Base-by-base conservation (phyloP, 2,888 invertebrate genomes). In the Pterostichus madidus region DNA sequence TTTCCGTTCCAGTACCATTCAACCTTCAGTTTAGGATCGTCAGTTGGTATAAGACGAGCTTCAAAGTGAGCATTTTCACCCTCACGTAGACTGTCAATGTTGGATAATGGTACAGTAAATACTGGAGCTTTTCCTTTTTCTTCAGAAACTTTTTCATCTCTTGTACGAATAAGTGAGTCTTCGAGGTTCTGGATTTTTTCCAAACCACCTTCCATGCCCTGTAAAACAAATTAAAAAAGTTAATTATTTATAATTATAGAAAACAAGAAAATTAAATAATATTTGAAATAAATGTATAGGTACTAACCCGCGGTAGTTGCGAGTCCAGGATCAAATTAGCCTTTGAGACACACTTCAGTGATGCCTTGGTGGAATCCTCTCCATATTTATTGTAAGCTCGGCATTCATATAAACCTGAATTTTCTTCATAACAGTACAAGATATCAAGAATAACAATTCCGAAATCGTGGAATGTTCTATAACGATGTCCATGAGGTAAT, bases 1-100 rank as follows among this genome's bases (percentile, higher is more conserved):
- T 97, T 96, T 84, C 97, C 97, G 88, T 98, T 97, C 95, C 96
- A 97, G 92, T 95, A 97, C 98, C 98, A 98, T 91, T 98, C 97
- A 84, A 97, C 95, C 91, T 95, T 96, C 39, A 98, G 91, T 87
- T 96, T 96, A 35, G 98, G 96, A 91, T 98, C 98, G 89, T 97
- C 97, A 0, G 96, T 96, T 15, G 98, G 98, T 80, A 94, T 96
- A 49, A 98, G 91, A 85, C 97, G 93, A 32, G 96, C 97, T 91
- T 97, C 97, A 88, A 96, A 97, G 91, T 98, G 98, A 80, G 96
- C 94, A 88, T 95, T 98, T 91, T 98, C 97, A 76, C 97, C 97
- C 91, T 98, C 98, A 61, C 97, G 93, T 44, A 98, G 91, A 87
- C 93, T 96, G 85, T 97, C 97, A 85, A 97, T 93, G 87, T 97